Evolutionary conservation across 2,797 vertebrate genomes (phyloP).

Genomic region (Rhynchonycteris naso): DNA sequence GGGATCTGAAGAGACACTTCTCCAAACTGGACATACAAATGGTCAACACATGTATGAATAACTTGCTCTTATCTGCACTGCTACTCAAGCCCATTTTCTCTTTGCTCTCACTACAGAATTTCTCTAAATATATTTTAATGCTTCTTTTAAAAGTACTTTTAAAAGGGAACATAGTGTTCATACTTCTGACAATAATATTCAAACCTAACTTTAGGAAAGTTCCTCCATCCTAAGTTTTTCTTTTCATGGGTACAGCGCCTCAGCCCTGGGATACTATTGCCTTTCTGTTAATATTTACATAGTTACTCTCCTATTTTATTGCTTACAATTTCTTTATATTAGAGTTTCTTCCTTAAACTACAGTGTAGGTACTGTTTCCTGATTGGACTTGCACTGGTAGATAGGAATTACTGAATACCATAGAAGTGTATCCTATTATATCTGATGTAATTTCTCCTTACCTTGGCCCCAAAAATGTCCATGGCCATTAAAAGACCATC

Average conservation of each 20-base stretch:
- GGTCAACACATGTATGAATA: not conserved
- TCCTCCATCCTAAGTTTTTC: not conserved
- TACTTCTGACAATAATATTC: not conserved
- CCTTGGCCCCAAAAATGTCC: not conserved
- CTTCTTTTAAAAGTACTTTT: slow-evolving; percentile 12
- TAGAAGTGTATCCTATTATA: not conserved
- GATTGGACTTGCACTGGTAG: not conserved
- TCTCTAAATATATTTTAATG: not conserved
- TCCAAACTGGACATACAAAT: no score
- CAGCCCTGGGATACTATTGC: no score
- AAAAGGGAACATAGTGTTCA: slow-evolving; percentile 25
- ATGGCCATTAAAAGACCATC: not conserved
- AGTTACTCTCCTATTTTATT: not conserved
- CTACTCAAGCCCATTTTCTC: not conserved
- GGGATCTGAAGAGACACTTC: no score
- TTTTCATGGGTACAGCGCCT: not conserved
- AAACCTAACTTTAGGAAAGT: not conserved
- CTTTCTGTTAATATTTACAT: not conserved
- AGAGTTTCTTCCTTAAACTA: not conserved
- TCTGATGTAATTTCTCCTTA: not conserved
- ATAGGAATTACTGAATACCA: not conserved
- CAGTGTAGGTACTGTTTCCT: not conserved
- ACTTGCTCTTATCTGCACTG: not conserved
- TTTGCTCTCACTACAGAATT: not conserved
- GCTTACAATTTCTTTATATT: not conserved